Evolutionary conservation across 2,113 vertebrate genomes (phyloP).

Genomic region (Barbus barbus): DNA sequence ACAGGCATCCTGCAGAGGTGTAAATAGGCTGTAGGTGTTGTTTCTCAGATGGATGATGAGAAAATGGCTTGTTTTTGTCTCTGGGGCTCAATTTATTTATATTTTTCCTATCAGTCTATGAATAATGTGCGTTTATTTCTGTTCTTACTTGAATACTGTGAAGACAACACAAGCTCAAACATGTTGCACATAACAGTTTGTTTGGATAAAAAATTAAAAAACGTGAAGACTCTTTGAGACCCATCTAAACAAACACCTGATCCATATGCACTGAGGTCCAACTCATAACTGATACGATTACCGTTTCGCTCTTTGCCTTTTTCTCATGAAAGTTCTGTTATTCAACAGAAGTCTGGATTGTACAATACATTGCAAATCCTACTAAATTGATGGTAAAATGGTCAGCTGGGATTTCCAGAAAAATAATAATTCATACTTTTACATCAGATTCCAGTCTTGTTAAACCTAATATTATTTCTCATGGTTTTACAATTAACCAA

Average conservation of each 20-base stretch:
- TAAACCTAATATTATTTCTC: background rate
- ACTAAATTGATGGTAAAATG: background rate
- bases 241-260: background rate
- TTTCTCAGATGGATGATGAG: slow-evolving; percentile 49
- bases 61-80: slow-evolving; percentile 55
- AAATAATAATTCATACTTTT: background rate
- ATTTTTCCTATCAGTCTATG: slow-evolving; percentile 8
- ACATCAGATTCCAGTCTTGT: background rate
- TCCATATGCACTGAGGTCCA: background rate
- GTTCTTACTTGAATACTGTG: slow-evolving; percentile 19
- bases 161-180: slow-evolving; percentile 39
- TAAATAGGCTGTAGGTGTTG: slow-evolving; percentile 62
- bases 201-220: no score
- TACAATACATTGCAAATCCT: background rate
- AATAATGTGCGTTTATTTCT: slow-evolving; percentile 31
- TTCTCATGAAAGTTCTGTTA: no score
- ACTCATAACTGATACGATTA: background rate
- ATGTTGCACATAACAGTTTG: slow-evolving; percentile 18
- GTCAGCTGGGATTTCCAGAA: background rate
- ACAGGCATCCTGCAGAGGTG: slow-evolving; percentile 55
- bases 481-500: background rate
- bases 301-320: background rate
- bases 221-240: background rate
- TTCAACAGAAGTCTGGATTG: background rate
- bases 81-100: slow-evolving; percentile 32